phyloP scores from a whole-genome alignment of 2,113 vertebrate species.

The Xiphophorus couchianus region DNA sequence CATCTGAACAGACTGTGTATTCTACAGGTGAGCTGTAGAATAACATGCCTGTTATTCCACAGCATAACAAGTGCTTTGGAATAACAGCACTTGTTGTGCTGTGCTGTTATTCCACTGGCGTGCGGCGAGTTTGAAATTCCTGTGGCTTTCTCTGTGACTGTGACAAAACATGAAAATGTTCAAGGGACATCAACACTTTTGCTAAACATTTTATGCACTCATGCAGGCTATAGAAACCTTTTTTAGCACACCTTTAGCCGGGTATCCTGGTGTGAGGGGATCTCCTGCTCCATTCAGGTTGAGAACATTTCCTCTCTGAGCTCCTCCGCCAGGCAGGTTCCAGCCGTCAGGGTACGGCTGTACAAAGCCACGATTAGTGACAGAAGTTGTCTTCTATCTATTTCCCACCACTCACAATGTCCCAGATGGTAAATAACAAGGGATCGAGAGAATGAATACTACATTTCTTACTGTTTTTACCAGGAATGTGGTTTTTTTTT shows the following conservation, averaged over 20 bases:
- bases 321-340: slow-evolving; percentile 91
- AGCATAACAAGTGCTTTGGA: too few species aligned
- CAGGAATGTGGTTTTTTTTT: neutral
- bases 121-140: too few species aligned
- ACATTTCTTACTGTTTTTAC: neutral
- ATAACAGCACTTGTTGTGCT: too few species aligned
- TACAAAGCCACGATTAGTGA: slow-evolving; percentile 38
- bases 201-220: neutral
- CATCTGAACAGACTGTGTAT: too few species aligned
- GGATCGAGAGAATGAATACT: neutral
- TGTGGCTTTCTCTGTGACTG: neutral
- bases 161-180: neutral
- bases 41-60: too few species aligned
- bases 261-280: slow-evolving; percentile 94
- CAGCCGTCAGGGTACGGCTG: slow-evolving; percentile 89
- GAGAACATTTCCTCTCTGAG: slow-evolving; percentile 93
- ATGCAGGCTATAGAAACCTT: neutral
- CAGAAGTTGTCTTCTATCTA: neutral
- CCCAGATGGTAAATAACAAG: neutral
- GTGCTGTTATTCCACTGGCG: too few species aligned
- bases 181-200: neutral
- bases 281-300: slow-evolving; percentile 94
- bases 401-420: neutral
- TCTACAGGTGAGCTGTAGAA: too few species aligned
- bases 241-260: slow-evolving; percentile 90